Evolutionary conservation across 2,888 invertebrate species (phyloP), one percentile per base, ranked within the genome.

Genomic region (Tinea trinotella): DNA sequence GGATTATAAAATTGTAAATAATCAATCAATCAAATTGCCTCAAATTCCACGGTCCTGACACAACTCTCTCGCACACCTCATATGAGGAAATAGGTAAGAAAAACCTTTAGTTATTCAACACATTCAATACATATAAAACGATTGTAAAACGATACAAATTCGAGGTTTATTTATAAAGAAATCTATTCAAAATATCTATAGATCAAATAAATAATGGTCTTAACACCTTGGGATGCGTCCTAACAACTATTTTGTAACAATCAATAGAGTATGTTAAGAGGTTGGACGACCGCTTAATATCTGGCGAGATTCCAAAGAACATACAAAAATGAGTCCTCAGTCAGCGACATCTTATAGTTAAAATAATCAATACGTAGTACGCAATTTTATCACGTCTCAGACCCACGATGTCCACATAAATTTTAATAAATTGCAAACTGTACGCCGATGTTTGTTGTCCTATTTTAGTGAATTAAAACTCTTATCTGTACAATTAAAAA

Each of bases 231-330:
- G 46, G 19, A 12, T 19, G 40, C 40, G 46, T 46, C 46, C 19
- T 19, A 46, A 7, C 9, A 46, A 17, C 46, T 40, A 46, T 46
- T 46, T 46, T 19, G 46, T 19, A 46, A 46, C 46, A 46, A 46
- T 46, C 46, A 46, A 46, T 46, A 19, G 46, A 19, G 19, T 30
- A 46, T 46, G 46, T 46, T 46, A 46, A 46, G 46, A 46, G 46
- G 19, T 18, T 19, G 17, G 40, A 1, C 40, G 40, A 46, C 17
- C 46, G 46, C n/a, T 19, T 19, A 19, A 46, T 46, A 46, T 46
- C 46, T 46, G 46, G 46, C 46, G 12, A 19, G 18, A 46, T 46
- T 46, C 46, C 46, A 46, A 46, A 46, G 18, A 46, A 46, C 46
- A 19, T 46, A 46, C 46, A 46, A 46, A 46, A 46, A 46, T 46